Base-by-base conservation (phyloP, 2,113 vertebrate genomes). In the Xenus cinereus region DNA sequence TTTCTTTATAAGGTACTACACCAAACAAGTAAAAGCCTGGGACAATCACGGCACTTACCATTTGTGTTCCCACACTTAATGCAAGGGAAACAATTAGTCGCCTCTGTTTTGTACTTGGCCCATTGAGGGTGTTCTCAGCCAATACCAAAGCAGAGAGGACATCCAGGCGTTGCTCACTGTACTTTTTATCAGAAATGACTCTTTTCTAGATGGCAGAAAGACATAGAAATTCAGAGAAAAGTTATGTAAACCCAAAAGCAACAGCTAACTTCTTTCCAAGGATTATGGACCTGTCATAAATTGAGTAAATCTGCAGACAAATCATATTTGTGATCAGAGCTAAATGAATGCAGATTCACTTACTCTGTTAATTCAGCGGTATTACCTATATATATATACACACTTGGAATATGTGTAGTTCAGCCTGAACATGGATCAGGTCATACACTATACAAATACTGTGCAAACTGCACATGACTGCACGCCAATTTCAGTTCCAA, bases 151-250 rank as follows among this genome's bases (percentile, higher is more conserved):
- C 99, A 28, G 99, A 99, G 26, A 99, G 98, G 41, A 99, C 99
- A 81, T 99, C 99, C 97, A 99, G 98, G 51, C 99, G 98, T 93
- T 99, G 99, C 94, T 99, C 99, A 17, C 99, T 99, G 94, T 99
- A 99, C 97, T 99, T 99, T 97, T 99, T 99, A 95, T 99, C 99
- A n/a, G 99, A 99, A 97, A 99, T 98, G 13, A 99, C 99, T 86
- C 99, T 98, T 99, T 99, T 99, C 99, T 99, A 97, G 75, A 87
- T 73, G 50, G 82, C 26, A 91, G 94, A 28, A 53, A 96, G 68
- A 94, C 56, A 91, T 1, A 93, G 56, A 92, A 96, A 56, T 62
- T 60, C 27, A 76, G 59, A 83, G 30, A 85, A 64, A 76, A 90
- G 54, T 85, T 79, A 96, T 17, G 27, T 72, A 83, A 82, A 46